Percentiles rank a stretch among this genome's conserved stretches.
Evolutionary conservation across 2,888 invertebrate species (phyloP).

Genomic region (Eretmocerus hayati): DNA sequence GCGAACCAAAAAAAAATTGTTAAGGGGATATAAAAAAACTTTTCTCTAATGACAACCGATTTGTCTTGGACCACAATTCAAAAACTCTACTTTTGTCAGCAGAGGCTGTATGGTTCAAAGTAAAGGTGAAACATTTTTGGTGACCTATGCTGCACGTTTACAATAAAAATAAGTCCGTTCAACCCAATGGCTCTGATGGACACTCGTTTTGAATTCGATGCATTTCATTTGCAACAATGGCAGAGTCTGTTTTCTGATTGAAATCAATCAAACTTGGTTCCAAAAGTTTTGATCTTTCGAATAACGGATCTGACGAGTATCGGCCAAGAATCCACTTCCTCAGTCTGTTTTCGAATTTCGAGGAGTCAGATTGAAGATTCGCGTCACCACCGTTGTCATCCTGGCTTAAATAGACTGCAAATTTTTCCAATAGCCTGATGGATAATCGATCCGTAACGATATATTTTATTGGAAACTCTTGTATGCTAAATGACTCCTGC

Average conservation of each 20-base stretch:
- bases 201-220: too few relatives aligned
- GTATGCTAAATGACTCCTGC: slow-evolving; percentile 8
- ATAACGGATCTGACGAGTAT: background rate
- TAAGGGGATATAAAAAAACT: too few relatives aligned
- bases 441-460: slow-evolving; percentile 7
- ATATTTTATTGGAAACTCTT: slow-evolving; percentile 12
- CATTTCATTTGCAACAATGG: background rate
- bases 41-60: too few relatives aligned
- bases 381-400: background rate
- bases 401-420: slow-evolving; percentile 1
- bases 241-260: slow-evolving; percentile 6
- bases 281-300: background rate
- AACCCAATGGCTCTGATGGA: too few relatives aligned
- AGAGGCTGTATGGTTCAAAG: too few relatives aligned
- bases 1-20: too few relatives aligned
- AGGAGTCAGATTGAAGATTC: background rate
- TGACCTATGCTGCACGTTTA: too few relatives aligned
- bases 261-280: slow-evolving; percentile 13
- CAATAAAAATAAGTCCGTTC: too few relatives aligned
- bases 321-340: slow-evolving; percentile 6
- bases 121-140: too few relatives aligned
- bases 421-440: background rate
- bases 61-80: too few relatives aligned
- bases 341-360: slow-evolving; percentile 4
- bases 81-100: too few relatives aligned